Conservation (phyloP, 2,113 vertebrate genomes). For the Pluvianellus socialis region DNA sequence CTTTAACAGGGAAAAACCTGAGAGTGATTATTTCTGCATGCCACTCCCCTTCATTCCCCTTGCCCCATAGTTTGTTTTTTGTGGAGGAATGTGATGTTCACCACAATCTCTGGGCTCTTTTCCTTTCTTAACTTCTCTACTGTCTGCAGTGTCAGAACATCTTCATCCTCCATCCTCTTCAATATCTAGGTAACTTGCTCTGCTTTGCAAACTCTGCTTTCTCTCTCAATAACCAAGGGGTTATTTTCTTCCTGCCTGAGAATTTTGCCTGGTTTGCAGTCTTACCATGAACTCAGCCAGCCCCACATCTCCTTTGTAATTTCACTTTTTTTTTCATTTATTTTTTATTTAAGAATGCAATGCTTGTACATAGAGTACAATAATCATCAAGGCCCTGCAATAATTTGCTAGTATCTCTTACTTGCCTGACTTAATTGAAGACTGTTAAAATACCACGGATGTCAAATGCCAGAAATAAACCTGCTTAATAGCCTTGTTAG, state of each 20-base stretch:
- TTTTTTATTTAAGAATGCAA: not conserved
- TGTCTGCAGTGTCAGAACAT: not conserved
- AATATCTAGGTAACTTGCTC: not conserved
- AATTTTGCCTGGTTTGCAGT: not conserved
- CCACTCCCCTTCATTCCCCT: fast-evolving
- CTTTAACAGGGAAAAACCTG: not conserved
- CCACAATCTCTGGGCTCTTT: not conserved
- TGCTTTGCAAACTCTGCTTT: not conserved
- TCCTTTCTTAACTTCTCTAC: not conserved
- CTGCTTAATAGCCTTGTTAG: not conserved
- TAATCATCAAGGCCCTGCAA: not conserved
- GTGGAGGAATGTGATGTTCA: not conserved
- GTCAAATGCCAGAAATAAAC: not conserved
- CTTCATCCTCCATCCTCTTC: not conserved
- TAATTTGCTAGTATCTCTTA: not conserved
- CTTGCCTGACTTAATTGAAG: not conserved
- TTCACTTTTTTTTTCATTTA: not conserved
- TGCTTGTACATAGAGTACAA: not conserved
- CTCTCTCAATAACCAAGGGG: not conserved
- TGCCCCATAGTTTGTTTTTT: not conserved
- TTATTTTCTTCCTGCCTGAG: not conserved
- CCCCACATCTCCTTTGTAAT: not conserved
- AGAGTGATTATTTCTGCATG: fast-evolving
- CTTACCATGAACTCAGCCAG: not conserved
- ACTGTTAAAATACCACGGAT: not conserved